A percentile compares a stretch with the other conserved stretches of the same genome.
These are phyloP conservation scores for Chironex yamaguchii DNA, from an alignment of 30 jellyfish, hydroid and myxozoan species.

Conservation along the genomic window DNA sequence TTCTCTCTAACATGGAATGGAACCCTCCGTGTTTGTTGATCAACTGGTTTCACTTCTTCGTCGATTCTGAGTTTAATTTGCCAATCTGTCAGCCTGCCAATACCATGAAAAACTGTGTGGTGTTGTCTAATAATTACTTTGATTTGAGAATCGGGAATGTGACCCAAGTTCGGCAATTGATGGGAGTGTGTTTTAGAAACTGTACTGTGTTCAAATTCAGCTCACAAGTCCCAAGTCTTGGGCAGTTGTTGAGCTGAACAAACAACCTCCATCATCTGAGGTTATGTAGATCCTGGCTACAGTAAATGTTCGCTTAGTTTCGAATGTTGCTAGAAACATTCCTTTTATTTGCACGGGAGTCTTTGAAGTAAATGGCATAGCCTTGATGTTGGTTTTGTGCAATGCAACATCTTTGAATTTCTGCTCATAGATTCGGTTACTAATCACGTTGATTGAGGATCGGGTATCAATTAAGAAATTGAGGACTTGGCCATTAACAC, in stretches of 20 bases:
- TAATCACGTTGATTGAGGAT: conserved; percentile 47
- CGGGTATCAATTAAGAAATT: conserved; percentile 54
- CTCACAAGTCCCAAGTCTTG: conserved; percentile 50
- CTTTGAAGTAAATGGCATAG: conserved; percentile 10
- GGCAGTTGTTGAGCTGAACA: conserved; percentile 47
- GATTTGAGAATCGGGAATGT: conserved; percentile 6
- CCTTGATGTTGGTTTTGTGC: conserved; percentile 24
- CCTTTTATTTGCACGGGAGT: conserved; percentile 36
- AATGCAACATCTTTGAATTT: conserved; percentile 20
- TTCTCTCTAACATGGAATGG: conserved; percentile 26
- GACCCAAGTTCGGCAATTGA: background rate
- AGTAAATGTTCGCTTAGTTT: background rate
- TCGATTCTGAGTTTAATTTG: conserved; percentile 18
- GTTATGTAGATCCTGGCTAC: conserved; percentile 41
- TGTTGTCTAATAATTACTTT: conserved; percentile 6
- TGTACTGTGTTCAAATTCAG: background rate
- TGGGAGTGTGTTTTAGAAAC: conserved; percentile 13
- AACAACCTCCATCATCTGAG: conserved; percentile 54
- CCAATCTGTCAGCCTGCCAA: conserved; percentile 26
- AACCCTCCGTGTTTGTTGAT: conserved; percentile 25
- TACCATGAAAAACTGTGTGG: conserved; percentile 1
- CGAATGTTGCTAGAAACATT: conserved; percentile 23
- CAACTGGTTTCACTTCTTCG: conserved; percentile 15
- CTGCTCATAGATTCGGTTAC: background rate
- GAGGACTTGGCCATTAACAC: conserved; percentile 17